A percentile compares a stretch with the other conserved stretches of the same genome.
Evolutionary conservation across 1,140 invertebrate genomes (phyloP).

Genomic region (Caenorhabditis remanei): DNA sequence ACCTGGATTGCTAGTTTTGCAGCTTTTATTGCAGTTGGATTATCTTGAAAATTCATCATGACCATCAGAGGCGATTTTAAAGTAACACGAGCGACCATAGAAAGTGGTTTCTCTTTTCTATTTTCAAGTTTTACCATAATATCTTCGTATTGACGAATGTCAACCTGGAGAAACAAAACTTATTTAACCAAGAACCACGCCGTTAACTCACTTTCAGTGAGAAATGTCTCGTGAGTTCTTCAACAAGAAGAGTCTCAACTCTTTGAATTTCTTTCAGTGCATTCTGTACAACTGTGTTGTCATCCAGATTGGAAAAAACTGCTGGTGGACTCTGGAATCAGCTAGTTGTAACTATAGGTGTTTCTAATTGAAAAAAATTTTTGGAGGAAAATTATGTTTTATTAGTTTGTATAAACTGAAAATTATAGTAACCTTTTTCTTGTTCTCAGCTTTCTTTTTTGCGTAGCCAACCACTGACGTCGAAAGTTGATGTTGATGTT

Average conservation of each 20-base stretch:
- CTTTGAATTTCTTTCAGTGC: conserved; percentile 66
- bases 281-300: conserved; percentile 60
- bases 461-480: neutral
- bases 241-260: conserved; percentile 65
- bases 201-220: conserved; percentile 63
- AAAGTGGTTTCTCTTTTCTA: conserved; percentile 67
- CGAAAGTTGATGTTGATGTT: neutral
- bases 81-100: conserved; percentile 68
- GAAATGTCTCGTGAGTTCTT: conserved; percentile 71
- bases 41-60: conserved; percentile 74
- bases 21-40: conserved; percentile 71
- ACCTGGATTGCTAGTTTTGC: conserved; percentile 68
- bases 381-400: neutral
- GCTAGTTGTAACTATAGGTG: too few species aligned
- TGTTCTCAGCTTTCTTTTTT: conserved; percentile 50
- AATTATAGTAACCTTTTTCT: conserved; percentile 58
- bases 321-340: conserved; percentile 32
- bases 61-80: conserved; percentile 71
- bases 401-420: neutral
- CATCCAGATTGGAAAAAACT: neutral
- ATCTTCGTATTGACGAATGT: conserved; percentile 71
- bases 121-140: conserved; percentile 70
- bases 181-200: neutral
- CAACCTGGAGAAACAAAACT: conserved; percentile 57
- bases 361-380: neutral